phyloP scores from a whole-genome alignment of 2,888 invertebrate species.

The Tachystola acroxantha region DNA sequence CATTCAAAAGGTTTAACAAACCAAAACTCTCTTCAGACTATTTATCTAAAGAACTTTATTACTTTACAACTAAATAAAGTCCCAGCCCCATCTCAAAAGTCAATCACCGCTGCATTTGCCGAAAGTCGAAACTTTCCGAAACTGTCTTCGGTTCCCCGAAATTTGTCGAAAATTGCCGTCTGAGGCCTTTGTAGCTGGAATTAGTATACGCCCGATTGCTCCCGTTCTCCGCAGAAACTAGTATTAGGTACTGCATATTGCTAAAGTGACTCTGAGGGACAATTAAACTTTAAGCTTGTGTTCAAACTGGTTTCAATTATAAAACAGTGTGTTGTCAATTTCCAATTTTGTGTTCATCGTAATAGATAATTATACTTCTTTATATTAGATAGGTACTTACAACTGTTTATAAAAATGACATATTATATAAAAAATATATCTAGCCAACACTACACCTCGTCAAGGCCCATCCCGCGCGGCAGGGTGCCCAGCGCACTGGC shows the following conservation, averaged over 20 bases:
- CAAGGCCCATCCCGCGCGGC: too few species aligned
- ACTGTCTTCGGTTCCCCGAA: constrained; percentile 8
- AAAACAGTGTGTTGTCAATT: not conserved
- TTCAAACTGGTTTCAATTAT: not conserved
- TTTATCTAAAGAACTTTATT: constrained; percentile 5
- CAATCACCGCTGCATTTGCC: constrained; percentile 7
- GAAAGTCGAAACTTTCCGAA: constrained; percentile 7
- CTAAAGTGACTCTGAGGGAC: not conserved
- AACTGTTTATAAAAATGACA: too few species aligned
- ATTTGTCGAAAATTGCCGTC: constrained; percentile 8
- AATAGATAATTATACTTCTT: too few species aligned
- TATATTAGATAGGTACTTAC: too few species aligned
- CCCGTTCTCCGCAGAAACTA: constrained; percentile 8
- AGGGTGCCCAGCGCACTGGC: too few species aligned
- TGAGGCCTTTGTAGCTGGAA: constrained; percentile 8
- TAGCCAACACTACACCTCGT: too few species aligned
- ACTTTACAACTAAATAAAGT: constrained; percentile 3
- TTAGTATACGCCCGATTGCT: constrained; percentile 11
- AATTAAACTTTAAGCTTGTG: constrained; percentile 1
- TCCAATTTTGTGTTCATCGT: too few species aligned
- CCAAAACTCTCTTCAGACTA: constrained; percentile 1
- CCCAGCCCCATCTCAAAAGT: constrained; percentile 3
- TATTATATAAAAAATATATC: too few species aligned
- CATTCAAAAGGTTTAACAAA: too few species aligned
- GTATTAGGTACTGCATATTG: constrained; percentile 5